Percentiles rank a stretch among this genome's conserved stretches.
Evolutionary conservation across 2,113 vertebrate genomes (phyloP).

Genomic region (Sminthopsis crassicaudata): DNA sequence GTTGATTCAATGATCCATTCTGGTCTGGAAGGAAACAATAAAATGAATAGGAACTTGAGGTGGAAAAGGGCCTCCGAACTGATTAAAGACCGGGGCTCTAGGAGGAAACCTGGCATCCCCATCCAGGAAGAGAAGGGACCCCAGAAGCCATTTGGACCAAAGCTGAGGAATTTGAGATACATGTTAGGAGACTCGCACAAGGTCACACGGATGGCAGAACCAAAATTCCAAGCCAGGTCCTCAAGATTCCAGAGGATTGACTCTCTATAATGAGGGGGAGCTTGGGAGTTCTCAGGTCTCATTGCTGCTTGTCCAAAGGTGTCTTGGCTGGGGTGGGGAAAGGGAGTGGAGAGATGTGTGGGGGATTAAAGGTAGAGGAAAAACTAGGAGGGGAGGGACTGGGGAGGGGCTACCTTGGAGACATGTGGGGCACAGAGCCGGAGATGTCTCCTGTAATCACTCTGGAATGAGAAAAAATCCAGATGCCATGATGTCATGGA

Average conservation of each 20-base stretch:
- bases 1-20: too few relatives aligned
- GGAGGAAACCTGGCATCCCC: not conserved
- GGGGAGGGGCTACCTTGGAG: not conserved
- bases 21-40: not conserved
- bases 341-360: not conserved
- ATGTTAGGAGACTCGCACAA: not conserved
- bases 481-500: not conserved
- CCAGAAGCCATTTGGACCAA: not conserved
- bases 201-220: not conserved
- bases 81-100: too few relatives aligned
- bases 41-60: not conserved
- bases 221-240: not conserved
- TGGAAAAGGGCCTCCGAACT: not conserved
- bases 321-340: not conserved
- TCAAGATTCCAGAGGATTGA: not conserved
- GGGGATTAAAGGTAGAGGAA: not conserved
- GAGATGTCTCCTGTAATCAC: not conserved
- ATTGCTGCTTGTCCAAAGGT: not conserved
- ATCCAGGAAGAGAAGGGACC: accelerated
- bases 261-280: not conserved
- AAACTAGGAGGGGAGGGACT: not conserved
- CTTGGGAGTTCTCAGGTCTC: not conserved
- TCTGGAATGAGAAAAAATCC: not conserved
- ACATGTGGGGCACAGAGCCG: not conserved
- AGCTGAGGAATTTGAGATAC: not conserved